Base-by-base conservation (phyloP, 2,797 vertebrate genomes). In the Phyllotis vaccarum region DNA sequence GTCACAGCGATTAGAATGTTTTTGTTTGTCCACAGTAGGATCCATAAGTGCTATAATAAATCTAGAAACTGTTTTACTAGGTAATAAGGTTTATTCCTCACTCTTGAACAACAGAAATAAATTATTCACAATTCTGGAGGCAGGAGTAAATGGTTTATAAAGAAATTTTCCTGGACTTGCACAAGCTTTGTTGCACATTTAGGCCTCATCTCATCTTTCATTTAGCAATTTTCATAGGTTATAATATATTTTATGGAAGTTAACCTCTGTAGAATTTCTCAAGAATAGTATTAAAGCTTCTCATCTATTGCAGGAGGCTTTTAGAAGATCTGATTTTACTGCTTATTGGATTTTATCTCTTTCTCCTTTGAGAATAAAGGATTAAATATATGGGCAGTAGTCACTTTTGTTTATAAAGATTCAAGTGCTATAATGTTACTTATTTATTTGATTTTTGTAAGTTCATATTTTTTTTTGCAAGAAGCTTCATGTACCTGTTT, bases 231-330 rank as follows among this genome's bases (percentile, higher is more conserved):
- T 93, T 96, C 66, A 92, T 49, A 78, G 64, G 81, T 96, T 86
- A 27, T 89, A 91, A 86, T 88, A 31, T 91, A 75, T 86, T 94
- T 97, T 96, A 95, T 94, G 22, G 96, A 92, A 78, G 64, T 86
- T 78, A 89, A 81, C 46, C 75, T 94, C 24, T 92, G 16, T 80
- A 87, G 21, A 91, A 94, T 93, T 90, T 37, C 27, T 94, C 83
- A 91, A 91, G 49, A 95, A 92, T 75, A 72, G 37, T 56, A 88
- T 95, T 93, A 56, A 86, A 83, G 81, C 19, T 91, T 95, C 22
- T 94, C 54, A 86, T 75, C n/a, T 95, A 76, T 95, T 81, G 80
- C 19, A 95, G 43, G 95, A 95, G 40, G 11, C 5, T 89, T 96
- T 90, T 89, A 24, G 90, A 68, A 95, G 66, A 46, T 27, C 8